These are phyloP conservation scores for Acomys russatus DNA, from an alignment of 2,797 vertebrate species.

Conservation along the genomic window DNA sequence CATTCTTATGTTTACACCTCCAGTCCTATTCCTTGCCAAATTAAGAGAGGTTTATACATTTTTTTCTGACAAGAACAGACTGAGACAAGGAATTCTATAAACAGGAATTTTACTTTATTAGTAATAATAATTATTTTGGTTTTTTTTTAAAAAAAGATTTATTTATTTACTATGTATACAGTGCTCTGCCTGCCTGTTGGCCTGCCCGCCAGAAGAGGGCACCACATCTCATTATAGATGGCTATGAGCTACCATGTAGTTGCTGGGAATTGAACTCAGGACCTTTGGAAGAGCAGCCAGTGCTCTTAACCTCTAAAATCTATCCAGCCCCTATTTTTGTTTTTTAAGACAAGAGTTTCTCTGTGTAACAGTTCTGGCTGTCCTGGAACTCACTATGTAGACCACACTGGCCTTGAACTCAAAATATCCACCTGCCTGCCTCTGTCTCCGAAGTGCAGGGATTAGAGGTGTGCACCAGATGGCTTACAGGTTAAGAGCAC, in stretches of 20 bases:
- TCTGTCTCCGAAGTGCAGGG: not conserved
- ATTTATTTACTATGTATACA: no score
- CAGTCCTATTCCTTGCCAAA: not conserved
- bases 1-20: constrained; percentile 24
- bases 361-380: not conserved
- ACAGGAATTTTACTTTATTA: not conserved
- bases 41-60: not conserved
- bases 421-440: not conserved
- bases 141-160: not conserved
- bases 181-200: no score
- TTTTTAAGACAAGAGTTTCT: not conserved
- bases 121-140: no score
- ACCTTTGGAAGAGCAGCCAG: no score
- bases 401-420: not conserved
- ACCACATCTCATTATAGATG: no score
- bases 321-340: no score
- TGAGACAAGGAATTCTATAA: constrained; percentile 22
- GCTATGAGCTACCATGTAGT: no score
- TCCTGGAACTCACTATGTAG: not conserved
- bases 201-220: no score
- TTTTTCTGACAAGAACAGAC: not conserved
- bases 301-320: no score
- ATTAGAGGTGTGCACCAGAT: not conserved
- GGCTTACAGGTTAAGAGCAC: no score
- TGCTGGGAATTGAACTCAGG: no score